phyloP scores from a whole-genome alignment of 2,113 vertebrate genomes.

The Aleadryas rufinucha region DNA sequence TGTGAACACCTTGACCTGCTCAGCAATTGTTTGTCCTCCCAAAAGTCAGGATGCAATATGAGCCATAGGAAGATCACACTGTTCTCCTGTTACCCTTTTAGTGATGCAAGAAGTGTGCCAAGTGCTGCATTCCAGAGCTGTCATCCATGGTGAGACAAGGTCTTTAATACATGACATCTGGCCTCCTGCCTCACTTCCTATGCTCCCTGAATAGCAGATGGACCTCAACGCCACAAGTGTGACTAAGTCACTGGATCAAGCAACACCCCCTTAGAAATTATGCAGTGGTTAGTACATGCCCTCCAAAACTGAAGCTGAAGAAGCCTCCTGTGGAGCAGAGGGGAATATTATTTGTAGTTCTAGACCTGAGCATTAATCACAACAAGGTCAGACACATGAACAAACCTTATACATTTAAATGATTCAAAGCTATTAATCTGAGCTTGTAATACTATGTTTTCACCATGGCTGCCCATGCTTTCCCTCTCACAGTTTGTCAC shows the following conservation, averaged over 20 bases:
- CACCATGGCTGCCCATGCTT: background rate
- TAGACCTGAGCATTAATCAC: conserved; percentile 44
- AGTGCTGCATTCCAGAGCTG: background rate
- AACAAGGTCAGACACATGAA: conserved; percentile 16
- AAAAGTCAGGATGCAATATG: background rate
- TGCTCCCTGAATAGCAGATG: background rate
- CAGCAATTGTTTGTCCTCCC: background rate
- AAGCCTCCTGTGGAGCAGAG: conserved; percentile 14
- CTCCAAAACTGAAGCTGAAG: background rate
- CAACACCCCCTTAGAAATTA: background rate
- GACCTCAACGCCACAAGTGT: background rate
- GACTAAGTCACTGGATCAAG: background rate
- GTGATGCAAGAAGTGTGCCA: background rate
- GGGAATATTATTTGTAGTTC: conserved; percentile 40
- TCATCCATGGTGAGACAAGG: background rate
- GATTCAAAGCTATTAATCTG: conserved; percentile 1
- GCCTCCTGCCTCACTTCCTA: background rate
- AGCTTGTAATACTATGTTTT: background rate
- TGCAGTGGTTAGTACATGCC: background rate
- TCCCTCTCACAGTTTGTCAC: background rate
- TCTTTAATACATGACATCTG: background rate
- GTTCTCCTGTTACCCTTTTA: background rate
- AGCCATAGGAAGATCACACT: background rate
- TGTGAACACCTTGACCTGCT: background rate
- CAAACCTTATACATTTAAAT: conserved; percentile 19